Percentiles rank a stretch among this genome's conserved stretches.
Evolutionary conservation across 92 coral and sea anemone genomes (phyloP).

Genomic region (Palythoa heliodiscus): DNA sequence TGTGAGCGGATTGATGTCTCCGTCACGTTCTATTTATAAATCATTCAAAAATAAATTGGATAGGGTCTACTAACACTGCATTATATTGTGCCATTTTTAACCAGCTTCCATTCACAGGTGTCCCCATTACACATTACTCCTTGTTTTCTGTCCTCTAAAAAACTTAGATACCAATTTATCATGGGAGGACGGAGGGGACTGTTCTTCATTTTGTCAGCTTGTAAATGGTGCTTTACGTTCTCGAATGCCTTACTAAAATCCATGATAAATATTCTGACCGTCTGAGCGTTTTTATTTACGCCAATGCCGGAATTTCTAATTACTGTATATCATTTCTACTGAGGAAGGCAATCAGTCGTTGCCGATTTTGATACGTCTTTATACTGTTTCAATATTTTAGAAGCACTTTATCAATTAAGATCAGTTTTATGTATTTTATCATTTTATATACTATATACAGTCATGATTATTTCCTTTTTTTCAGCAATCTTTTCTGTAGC

Average conservation of each 20-base stretch:
- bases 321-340: no score
- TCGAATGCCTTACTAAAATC: background rate
- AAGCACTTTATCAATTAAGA: no score
- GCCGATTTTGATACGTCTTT: no score
- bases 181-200: background rate
- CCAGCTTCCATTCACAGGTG: conserved; percentile 13
- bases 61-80: conserved; percentile 44
- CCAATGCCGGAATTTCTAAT: no score
- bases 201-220: background rate
- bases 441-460: no score
- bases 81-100: conserved; percentile 41
- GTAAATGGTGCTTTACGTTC: background rate
- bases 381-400: no score
- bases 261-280: no score
- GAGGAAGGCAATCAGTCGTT: no score
- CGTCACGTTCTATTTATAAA: conserved; percentile 17
- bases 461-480: no score
- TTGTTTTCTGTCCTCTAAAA: background rate
- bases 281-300: background rate
- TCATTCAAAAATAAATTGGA: conserved; percentile 29
- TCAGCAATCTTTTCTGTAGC: no score
- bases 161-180: background rate
- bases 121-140: background rate
- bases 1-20: conserved; percentile 15
- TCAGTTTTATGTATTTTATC: no score